Evolutionary conservation across 2,797 vertebrate species (phyloP).

Genomic region (Craterocephalus amniculus): DNA sequence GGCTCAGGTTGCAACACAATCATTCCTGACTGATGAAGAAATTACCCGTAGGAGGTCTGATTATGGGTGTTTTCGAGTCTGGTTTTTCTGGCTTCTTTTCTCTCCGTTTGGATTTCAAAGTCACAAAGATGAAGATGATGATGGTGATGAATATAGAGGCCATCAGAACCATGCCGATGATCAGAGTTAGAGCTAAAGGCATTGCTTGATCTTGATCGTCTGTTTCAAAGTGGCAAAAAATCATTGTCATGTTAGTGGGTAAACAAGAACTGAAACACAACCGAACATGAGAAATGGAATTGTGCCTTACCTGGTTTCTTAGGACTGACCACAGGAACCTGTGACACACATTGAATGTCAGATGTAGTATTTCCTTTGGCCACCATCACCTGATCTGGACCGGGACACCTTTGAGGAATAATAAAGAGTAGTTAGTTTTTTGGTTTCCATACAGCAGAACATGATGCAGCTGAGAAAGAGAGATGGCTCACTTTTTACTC

Average conservation of each 20-base stretch:
- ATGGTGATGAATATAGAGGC: neutral
- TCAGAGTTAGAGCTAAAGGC: neutral
- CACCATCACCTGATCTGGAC: slow-evolving; percentile 22
- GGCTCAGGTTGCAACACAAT: neutral
- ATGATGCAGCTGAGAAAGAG: neutral
- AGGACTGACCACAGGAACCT: rapidly evolving
- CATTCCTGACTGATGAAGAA: neutral
- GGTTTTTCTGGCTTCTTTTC: slow-evolving; percentile 4
- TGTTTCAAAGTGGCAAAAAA: slow-evolving; percentile 4
- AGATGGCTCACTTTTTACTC: slow-evolving; percentile 65
- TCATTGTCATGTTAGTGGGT: neutral
- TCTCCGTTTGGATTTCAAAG: slow-evolving; percentile 5
- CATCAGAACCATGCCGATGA: neutral
- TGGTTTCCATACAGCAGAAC: neutral
- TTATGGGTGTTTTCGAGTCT: neutral
- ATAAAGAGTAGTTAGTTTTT: neutral
- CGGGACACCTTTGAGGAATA: slow-evolving; percentile 67
- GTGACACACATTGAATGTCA: slow-evolving; percentile 59
- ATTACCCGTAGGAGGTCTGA: slow-evolving; percentile 65
- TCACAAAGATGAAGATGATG: neutral
- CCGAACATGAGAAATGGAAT: neutral
- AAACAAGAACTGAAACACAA: neutral
- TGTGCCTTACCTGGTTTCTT: slow-evolving; percentile 2
- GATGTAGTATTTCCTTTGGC: slow-evolving; percentile 39
- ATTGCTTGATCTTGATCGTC: rapidly evolving